A percentile compares a stretch with the other conserved stretches of the same genome.
Evolutionary conservation across 2,113 vertebrate genomes (phyloP).

Genomic region (Mohoua ochrocephala): DNA sequence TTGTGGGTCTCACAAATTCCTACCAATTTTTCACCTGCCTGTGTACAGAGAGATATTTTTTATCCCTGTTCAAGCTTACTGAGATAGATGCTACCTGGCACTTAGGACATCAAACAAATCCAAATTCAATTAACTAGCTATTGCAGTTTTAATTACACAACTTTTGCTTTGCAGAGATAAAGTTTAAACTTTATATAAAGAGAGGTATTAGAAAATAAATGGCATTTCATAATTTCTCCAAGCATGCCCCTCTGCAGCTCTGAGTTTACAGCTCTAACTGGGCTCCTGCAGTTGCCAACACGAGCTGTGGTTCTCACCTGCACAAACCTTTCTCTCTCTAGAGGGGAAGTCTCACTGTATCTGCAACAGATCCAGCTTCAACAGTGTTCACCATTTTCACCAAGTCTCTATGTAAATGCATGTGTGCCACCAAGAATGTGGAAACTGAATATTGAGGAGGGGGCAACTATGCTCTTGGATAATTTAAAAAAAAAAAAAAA

Average conservation of each 20-base stretch:
- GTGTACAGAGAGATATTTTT: not conserved
- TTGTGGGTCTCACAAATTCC: not conserved
- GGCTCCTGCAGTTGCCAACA: not conserved
- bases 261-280: not conserved
- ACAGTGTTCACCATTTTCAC: not conserved
- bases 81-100: not conserved
- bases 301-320: not conserved
- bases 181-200: not conserved
- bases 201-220: not conserved
- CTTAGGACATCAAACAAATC: not conserved
- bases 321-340: not conserved
- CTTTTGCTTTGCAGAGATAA: not conserved
- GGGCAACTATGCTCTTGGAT: not conserved
- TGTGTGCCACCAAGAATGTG: not conserved
- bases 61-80: not conserved
- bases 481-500: not conserved
- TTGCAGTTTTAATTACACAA: not conserved
- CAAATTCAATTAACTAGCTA: not conserved
- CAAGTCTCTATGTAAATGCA: not conserved
- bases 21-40: not conserved
- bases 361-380: not conserved
- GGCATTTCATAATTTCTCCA: not conserved
- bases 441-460: not conserved
- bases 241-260: not conserved
- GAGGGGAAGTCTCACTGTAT: not conserved